These are phyloP conservation scores for Cheilosia impressa DNA, from an alignment of 2,888 invertebrate species.

Conservation along the genomic window DNA sequence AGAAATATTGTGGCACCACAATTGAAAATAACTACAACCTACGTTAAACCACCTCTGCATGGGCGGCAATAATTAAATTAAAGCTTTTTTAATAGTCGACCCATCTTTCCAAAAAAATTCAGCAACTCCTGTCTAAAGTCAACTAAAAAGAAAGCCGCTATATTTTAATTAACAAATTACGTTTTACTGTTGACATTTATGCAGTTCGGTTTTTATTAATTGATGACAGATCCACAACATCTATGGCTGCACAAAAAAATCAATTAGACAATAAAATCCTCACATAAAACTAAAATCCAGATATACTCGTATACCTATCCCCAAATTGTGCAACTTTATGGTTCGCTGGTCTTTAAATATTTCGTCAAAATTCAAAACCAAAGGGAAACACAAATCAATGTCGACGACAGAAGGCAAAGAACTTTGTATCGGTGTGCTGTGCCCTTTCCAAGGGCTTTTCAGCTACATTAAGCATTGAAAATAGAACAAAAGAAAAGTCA, in stretches of 20 bases:
- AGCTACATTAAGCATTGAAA: constrained; percentile 26
- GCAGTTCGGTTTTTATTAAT: constrained; percentile 35
- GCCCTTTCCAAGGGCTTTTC: constrained; percentile 47
- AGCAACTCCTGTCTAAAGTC: neutral
- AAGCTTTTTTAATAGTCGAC: neutral
- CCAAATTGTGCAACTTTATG: constrained; percentile 42
- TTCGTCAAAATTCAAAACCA: constrained; percentile 5
- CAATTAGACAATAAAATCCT: constrained; percentile 42
- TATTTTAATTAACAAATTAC: constrained; percentile 48
- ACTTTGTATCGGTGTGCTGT: constrained; percentile 9
- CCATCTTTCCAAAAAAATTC: neutral
- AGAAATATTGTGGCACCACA: no score
- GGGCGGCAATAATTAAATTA: no score
- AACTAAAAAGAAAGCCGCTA: constrained; percentile 3
- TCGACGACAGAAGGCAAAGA: constrained; percentile 8
- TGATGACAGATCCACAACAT: constrained; percentile 5
- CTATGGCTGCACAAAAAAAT: constrained; percentile 7
- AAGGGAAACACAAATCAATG: neutral
- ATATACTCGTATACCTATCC: neutral
- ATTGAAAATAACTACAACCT: no score
- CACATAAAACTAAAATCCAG: constrained; percentile 32
- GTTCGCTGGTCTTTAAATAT: constrained; percentile 24
- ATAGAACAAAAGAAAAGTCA: neutral
- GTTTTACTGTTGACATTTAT: constrained; percentile 35
- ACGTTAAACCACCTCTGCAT: no score